These are phyloP conservation scores for Clytia hemisphaerica DNA, from an alignment of 30 jellyfish, hydroid and myxozoan species.

Conservation along the genomic window DNA sequence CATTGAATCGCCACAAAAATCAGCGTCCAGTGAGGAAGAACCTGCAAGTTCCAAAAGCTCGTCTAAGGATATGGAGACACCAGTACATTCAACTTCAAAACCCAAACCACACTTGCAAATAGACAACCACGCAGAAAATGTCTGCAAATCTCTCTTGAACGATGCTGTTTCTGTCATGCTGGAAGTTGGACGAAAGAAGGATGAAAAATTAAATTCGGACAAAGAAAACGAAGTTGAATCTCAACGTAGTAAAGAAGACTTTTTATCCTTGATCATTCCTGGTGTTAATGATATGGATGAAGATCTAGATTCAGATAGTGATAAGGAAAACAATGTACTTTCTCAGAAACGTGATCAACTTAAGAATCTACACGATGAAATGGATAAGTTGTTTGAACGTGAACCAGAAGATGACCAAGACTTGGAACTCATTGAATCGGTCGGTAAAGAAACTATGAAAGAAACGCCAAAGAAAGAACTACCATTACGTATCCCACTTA, in stretches of 20 bases:
- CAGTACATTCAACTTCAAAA: slow-evolving; percentile 25
- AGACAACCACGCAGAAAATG: too few relatives aligned
- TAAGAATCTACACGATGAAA: slow-evolving; percentile 79
- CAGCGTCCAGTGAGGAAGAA: too few relatives aligned
- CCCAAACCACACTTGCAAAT: too few relatives aligned
- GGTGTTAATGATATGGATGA: not conserved
- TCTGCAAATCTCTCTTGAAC: not conserved
- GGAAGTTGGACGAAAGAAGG: not conserved
- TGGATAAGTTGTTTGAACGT: slow-evolving; percentile 72
- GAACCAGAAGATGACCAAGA: slow-evolving; percentile 79
- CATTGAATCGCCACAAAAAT: too few relatives aligned
- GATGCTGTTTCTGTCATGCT: slow-evolving; percentile 27
- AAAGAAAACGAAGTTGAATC: not conserved
- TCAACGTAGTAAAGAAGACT: not conserved
- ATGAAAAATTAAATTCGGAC: not conserved
- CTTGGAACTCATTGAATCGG: slow-evolving; percentile 24
- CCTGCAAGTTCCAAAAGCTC: too few relatives aligned
- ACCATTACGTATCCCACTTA: slow-evolving; percentile 48
- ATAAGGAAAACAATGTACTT: slow-evolving; percentile 55
- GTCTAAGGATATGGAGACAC: too few relatives aligned
- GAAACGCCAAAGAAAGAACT: slow-evolving; percentile 41
- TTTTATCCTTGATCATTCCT: slow-evolving; percentile 5
- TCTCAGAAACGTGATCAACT: slow-evolving; percentile 73
- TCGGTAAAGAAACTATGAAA: slow-evolving; percentile 16
- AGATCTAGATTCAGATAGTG: not conserved